Conservation (phyloP, 2,113 vertebrate species). For the Oenanthe melanoleuca region DNA sequence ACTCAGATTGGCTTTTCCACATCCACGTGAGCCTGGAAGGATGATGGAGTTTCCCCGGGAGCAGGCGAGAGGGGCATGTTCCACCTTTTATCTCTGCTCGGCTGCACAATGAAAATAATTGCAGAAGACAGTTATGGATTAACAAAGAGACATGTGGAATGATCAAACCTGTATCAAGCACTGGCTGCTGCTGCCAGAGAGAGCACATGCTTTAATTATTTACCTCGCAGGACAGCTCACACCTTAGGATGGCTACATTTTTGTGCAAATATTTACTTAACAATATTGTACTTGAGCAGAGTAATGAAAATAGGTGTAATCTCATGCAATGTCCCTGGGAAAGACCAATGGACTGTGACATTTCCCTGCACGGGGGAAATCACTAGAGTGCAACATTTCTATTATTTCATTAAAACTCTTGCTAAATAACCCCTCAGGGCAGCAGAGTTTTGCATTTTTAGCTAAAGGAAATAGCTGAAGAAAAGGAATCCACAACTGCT, state of each 20-base stretch:
- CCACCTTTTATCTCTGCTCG: constrained; percentile 82
- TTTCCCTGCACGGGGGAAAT: constrained; percentile 48
- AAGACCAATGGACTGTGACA: constrained; percentile 60
- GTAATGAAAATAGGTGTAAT: constrained; percentile 73
- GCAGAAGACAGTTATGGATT: constrained; percentile 85
- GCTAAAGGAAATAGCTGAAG: constrained; percentile 28
- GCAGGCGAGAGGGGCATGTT: constrained; percentile 63
- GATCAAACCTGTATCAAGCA: constrained; percentile 79
- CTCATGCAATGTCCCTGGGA: constrained; percentile 57
- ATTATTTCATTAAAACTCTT: constrained; percentile 67
- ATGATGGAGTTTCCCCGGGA: constrained; percentile 79
- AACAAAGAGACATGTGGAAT: constrained; percentile 78
- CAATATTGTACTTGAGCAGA: constrained; percentile 71
- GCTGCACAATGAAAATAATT: constrained; percentile 79
- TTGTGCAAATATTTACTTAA: constrained; percentile 82
- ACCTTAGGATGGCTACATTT: constrained; percentile 66
- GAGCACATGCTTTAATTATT: constrained; percentile 80
- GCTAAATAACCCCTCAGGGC: constrained; percentile 40
- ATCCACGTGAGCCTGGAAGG: constrained; percentile 72
- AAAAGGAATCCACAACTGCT: not conserved
- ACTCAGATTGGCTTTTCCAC: constrained; percentile 35
- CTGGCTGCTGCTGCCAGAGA: constrained; percentile 61
- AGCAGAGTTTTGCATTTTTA: constrained; percentile 22
- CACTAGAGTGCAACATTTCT: constrained; percentile 10
- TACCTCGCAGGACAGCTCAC: constrained; percentile 69